Evolutionary conservation across 2,888 invertebrate genomes (phyloP).

Genomic region (Erpobdella octoculata): DNA sequence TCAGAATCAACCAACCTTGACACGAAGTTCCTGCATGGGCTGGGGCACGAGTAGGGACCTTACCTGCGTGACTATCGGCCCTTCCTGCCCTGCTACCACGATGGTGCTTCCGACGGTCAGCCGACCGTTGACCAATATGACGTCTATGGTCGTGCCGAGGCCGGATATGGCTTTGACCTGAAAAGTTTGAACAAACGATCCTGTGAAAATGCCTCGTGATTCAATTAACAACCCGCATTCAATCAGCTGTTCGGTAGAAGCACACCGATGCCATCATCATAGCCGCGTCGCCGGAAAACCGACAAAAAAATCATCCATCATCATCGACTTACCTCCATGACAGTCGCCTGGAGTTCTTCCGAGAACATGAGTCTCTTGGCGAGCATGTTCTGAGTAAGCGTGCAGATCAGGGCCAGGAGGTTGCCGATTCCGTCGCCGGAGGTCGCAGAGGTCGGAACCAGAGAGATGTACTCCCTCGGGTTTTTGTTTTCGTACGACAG

Average conservation of each 20-base stretch:
- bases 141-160: constrained; percentile 87
- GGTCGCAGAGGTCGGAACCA: constrained; percentile 94
- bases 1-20: constrained; percentile 60
- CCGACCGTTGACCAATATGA: constrained; percentile 93
- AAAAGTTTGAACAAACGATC: background rate
- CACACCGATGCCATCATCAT: background rate
- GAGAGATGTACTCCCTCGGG: constrained; percentile 79
- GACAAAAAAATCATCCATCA: no score
- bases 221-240: background rate
- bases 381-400: constrained; percentile 80
- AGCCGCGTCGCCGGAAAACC: background rate
- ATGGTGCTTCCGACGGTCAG: constrained; percentile 86
- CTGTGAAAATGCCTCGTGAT: background rate
- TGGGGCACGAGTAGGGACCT: constrained; percentile 93
- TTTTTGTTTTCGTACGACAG: constrained; percentile 93
- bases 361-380: constrained; percentile 80
- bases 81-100: constrained; percentile 91
- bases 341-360: constrained; percentile 71
- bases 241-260: background rate
- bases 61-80: constrained; percentile 93
- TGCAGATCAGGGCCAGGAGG: constrained; percentile 81
- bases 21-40: constrained; percentile 89
- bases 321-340: constrained; percentile 54
- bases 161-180: constrained; percentile 89
- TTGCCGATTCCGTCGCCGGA: constrained; percentile 99